These are phyloP conservation scores for Heliornis fulica DNA, from an alignment of 2,113 vertebrate species.

Conservation along the genomic window DNA sequence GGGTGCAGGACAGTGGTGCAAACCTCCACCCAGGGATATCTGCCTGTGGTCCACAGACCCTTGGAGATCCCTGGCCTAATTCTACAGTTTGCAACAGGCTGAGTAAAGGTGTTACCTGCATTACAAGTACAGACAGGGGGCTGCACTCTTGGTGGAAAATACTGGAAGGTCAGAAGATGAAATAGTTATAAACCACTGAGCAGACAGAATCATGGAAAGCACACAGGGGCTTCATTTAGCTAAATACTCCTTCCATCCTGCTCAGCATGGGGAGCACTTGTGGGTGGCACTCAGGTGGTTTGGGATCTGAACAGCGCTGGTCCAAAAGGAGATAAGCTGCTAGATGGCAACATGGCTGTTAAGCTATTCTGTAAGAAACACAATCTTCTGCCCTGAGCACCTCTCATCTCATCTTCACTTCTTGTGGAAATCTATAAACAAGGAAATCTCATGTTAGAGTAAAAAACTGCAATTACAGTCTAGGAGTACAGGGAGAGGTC, in stretches of 20 bases:
- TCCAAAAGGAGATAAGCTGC: not conserved
- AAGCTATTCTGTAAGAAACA: not conserved
- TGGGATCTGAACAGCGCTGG: not conserved
- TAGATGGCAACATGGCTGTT: rapidly evolving
- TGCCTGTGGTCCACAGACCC: not conserved
- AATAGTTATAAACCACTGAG: not conserved
- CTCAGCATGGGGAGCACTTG: not conserved
- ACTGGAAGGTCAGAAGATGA: not conserved
- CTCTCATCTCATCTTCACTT: not conserved
- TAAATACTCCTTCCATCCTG: not conserved
- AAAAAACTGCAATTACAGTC: not conserved
- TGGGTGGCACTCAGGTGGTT: not conserved
- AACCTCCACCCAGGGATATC: not conserved
- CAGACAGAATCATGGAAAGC: not conserved
- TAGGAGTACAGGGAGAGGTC: not conserved
- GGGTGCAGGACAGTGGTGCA: not conserved
- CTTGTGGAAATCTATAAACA: not conserved
- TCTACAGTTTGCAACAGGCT: not conserved
- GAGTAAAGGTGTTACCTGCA: not conserved
- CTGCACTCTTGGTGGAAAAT: not conserved
- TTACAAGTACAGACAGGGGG: not conserved
- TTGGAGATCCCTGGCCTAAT: not conserved
- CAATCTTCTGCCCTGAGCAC: not conserved
- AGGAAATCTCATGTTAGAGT: not conserved
- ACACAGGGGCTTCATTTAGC: not conserved